Conservation (phyloP, 2,797 vertebrate genomes). For the Rhinoraja longicauda region DNA sequence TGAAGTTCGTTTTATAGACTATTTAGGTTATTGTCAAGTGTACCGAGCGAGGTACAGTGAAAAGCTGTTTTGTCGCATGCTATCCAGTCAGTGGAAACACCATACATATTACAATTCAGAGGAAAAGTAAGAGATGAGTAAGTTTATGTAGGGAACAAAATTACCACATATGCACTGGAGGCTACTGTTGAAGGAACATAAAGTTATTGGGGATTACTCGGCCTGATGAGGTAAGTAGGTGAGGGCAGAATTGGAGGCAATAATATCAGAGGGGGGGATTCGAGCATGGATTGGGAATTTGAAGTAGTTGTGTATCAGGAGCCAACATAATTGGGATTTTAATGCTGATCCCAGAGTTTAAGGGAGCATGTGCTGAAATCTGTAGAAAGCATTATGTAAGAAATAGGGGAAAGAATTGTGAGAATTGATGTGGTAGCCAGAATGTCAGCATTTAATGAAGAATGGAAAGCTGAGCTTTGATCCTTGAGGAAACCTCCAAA, state of each 20-base stretch:
- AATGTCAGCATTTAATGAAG: not conserved
- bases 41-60: too few species aligned
- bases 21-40: too few species aligned
- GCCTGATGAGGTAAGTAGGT: not conserved
- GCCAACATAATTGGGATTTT: not conserved
- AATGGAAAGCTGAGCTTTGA: not conserved
- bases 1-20: not conserved
- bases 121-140: not conserved
- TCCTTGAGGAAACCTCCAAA: not conserved
- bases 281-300: not conserved
- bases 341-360: not conserved
- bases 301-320: not conserved
- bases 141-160: too few species aligned
- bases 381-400: not conserved
- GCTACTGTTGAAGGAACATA: not conserved
- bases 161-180: not conserved
- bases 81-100: too few species aligned
- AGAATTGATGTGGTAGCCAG: not conserved
- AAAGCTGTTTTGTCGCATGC: too few species aligned
- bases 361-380: not conserved
- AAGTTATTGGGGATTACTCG: not conserved
- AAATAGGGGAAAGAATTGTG: too few species aligned
- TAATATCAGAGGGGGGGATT: not conserved
- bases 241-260: not conserved
- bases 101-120: too few species aligned